These are phyloP conservation scores for Colletes gigas DNA, from an alignment of 1,140 invertebrate genomes.

Conservation along the genomic window DNA sequence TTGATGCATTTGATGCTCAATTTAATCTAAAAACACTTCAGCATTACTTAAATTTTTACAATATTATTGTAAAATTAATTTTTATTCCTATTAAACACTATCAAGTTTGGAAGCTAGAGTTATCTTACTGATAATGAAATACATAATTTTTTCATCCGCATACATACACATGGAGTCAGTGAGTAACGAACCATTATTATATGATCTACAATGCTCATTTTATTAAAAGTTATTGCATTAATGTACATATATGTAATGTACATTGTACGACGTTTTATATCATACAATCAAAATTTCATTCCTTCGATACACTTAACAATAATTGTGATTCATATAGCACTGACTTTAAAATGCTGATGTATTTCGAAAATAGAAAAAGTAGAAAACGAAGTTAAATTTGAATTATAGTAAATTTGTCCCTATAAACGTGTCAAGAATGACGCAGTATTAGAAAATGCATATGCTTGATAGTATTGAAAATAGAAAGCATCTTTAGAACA, in stretches of 20 bases:
- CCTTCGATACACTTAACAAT: constrained; percentile 9
- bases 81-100: neutral
- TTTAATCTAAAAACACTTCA: constrained; percentile 52
- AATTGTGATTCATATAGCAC: constrained; percentile 1
- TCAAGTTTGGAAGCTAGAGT: neutral
- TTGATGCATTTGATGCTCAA: constrained; percentile 40
- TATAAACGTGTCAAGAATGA: constrained; percentile 12
- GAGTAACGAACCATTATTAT: constrained; percentile 30
- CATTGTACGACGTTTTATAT: constrained; percentile 30
- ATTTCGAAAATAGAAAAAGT: constrained; percentile 27
- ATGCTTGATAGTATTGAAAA: constrained; percentile 19
- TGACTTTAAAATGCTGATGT: constrained; percentile 35
- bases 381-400: constrained; percentile 13
- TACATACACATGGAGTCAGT: constrained; percentile 34
- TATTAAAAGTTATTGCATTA: constrained; percentile 53
- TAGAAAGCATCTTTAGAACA: constrained; percentile 46
- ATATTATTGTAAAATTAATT: constrained; percentile 19
- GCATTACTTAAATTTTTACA: constrained; percentile 46
- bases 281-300: constrained; percentile 43
- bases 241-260: constrained; percentile 44
- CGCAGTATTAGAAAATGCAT: constrained; percentile 3
- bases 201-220: constrained; percentile 18
- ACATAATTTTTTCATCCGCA: constrained; percentile 28
- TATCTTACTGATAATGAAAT: constrained; percentile 23
- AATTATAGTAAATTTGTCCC: constrained; percentile 12